A percentile compares a stretch with the other conserved stretches of the same genome.
Evolutionary conservation across 2,888 invertebrate genomes (phyloP).

Genomic region (Corythucha ciliata): DNA sequence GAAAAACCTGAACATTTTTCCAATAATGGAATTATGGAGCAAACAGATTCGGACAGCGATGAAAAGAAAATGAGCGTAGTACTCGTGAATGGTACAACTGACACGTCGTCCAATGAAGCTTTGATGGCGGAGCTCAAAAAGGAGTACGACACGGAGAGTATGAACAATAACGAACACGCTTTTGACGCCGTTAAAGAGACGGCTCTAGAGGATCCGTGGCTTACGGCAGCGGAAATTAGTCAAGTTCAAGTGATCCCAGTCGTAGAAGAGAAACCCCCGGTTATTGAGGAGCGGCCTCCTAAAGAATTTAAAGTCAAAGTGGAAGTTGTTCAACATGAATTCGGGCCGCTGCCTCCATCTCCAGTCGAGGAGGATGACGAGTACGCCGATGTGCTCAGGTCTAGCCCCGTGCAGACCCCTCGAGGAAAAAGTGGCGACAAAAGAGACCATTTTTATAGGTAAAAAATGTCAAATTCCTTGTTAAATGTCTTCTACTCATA

Average conservation of each 20-base stretch:
- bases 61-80: constrained; percentile 23
- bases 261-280: constrained; percentile 29
- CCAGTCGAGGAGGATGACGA: constrained; percentile 73
- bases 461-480: constrained; percentile 12
- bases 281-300: constrained; percentile 32
- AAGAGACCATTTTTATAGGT: constrained; percentile 36
- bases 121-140: constrained; percentile 28
- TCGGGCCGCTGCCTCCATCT: constrained; percentile 73
- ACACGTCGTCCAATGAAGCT: constrained; percentile 32
- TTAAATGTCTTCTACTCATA: not conserved
- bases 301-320: constrained; percentile 46
- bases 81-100: constrained; percentile 27
- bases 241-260: constrained; percentile 33
- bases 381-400: constrained; percentile 56
- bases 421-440: constrained; percentile 33
- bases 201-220: constrained; percentile 33
- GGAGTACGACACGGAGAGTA: constrained; percentile 29
- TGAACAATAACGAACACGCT: constrained; percentile 28
- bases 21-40: constrained; percentile 12
- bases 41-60: constrained; percentile 30
- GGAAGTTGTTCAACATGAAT: constrained; percentile 56
- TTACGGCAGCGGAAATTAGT: constrained; percentile 34
- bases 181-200: constrained; percentile 18
- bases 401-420: constrained; percentile 41
- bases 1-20: constrained; percentile 6